phyloP scores from a whole-genome alignment of 2,888 invertebrate genomes.

The Lathronympha strigana region DNA sequence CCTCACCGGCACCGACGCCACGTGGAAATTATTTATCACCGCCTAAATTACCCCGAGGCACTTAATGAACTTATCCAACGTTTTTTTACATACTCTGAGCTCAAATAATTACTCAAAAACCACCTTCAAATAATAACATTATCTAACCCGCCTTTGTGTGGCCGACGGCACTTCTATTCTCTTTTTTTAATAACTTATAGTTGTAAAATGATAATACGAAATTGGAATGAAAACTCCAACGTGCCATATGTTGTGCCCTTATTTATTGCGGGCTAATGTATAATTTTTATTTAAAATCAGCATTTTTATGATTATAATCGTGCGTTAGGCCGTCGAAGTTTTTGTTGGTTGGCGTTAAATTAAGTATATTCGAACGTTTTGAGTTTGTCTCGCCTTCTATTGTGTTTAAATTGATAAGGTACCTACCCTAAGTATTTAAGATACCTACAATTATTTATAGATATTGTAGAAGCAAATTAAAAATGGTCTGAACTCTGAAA shows the following conservation, averaged over 20 bases:
- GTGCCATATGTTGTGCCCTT: constrained; percentile 72
- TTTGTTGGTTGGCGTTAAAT: constrained; percentile 37
- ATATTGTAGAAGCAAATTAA: too few relatives aligned
- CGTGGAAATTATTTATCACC: constrained; percentile 65
- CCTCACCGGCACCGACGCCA: constrained; percentile 55
- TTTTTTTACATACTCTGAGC: constrained; percentile 59
- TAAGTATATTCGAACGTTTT: constrained; percentile 14
- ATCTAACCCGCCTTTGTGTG: constrained; percentile 59
- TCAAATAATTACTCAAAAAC: constrained; percentile 72
- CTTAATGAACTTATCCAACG: constrained; percentile 75
- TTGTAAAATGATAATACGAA: constrained; percentile 74
- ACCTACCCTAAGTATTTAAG: too few relatives aligned
- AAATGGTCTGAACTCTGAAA: too few relatives aligned
- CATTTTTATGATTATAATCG: constrained; percentile 73
- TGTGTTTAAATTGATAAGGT: constrained; percentile 21
- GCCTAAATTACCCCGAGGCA: constrained; percentile 58
- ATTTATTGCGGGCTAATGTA: constrained; percentile 75
- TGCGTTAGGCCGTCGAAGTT: constrained; percentile 30
- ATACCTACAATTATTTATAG: too few relatives aligned
- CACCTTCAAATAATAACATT: constrained; percentile 71
- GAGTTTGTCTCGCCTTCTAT: constrained; percentile 20
- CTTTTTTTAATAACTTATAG: constrained; percentile 70
- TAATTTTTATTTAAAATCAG: constrained; percentile 75
- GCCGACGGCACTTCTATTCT: constrained; percentile 60
- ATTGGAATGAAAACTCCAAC: constrained; percentile 66